Percentiles rank a stretch among this genome's conserved stretches.
phyloP scores from a whole-genome alignment of 23 tunicate species.

The Pegea sp. region DNA sequence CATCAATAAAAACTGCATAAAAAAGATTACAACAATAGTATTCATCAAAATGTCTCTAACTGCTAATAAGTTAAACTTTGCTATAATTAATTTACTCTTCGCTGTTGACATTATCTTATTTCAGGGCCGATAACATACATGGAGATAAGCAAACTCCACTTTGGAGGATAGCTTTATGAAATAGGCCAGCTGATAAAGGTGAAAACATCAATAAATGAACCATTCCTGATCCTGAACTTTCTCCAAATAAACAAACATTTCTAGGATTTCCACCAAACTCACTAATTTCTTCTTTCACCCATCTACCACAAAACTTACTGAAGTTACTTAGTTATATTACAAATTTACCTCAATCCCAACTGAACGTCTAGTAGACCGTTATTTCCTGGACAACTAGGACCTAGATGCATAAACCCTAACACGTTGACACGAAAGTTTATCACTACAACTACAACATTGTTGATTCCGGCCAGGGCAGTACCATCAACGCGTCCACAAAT shows the following conservation, averaged over 20 bases:
- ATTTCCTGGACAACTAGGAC: constrained; percentile 52
- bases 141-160: constrained; percentile 33
- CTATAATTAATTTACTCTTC: too few relatives aligned
- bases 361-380: constrained; percentile 27
- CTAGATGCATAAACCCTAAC: constrained; percentile 58
- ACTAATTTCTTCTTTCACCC: constrained; percentile 32
- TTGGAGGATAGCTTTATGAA: constrained; percentile 59
- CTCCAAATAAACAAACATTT: constrained; percentile 64
- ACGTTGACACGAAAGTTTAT: constrained; percentile 51
- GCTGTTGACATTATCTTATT: too few relatives aligned
- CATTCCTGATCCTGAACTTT: constrained; percentile 68
- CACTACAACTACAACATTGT: constrained; percentile 36
- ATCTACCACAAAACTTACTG: constrained; percentile 8
- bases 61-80: too few relatives aligned
- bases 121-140: too few relatives aligned
- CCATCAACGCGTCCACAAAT: constrained; percentile 38
- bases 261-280: constrained; percentile 51
- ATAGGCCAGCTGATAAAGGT: constrained; percentile 21
- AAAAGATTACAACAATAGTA: too few relatives aligned
- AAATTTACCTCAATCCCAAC: constrained; percentile 30
- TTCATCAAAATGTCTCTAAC: too few relatives aligned
- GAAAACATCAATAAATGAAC: constrained; percentile 40
- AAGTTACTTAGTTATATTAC: neutral
- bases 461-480: constrained; percentile 41
- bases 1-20: too few relatives aligned